Percentiles rank a stretch among this genome's conserved stretches.
Conservation (phyloP, 2,888 invertebrate species). For the Phortica magna region DNA sequence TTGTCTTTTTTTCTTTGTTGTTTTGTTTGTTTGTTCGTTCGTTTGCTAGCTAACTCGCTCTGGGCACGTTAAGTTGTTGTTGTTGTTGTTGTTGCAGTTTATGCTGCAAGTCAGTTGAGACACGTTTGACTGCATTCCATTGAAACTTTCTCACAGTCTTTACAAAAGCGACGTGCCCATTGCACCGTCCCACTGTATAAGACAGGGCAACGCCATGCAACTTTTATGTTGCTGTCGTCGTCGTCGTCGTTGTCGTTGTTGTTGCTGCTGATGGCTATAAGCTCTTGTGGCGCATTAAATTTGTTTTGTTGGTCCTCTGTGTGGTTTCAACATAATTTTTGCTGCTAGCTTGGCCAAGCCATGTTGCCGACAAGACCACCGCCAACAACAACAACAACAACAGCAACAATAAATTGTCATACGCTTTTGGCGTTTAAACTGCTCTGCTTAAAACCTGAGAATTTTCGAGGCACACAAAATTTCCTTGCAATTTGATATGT, state of each 20-base stretch:
- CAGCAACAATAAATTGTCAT: not conserved
- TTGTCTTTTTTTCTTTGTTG: conserved; percentile 40
- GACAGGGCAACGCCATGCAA: not conserved
- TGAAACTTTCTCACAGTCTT: conserved; percentile 78
- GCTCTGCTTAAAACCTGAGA: not conserved
- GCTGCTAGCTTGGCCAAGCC: not conserved
- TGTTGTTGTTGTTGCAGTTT: conserved; percentile 30
- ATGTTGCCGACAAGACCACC: not conserved
- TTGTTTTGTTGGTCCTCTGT: conserved; percentile 19
- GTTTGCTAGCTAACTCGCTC: conserved; percentile 46
- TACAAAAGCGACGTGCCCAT: conserved; percentile 13
- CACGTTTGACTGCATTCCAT: conserved; percentile 78
- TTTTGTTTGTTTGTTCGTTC: conserved; percentile 35
- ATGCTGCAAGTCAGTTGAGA: conserved; percentile 48
- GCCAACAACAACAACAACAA: not conserved
- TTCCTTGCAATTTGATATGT: too few species aligned
- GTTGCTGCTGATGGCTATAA: conserved; percentile 2
- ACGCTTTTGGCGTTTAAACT: not conserved
- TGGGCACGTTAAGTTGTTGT: conserved; percentile 51
- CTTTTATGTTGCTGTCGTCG: conserved; percentile 1
- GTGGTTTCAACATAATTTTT: conserved; percentile 14
- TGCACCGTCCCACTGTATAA: not conserved
- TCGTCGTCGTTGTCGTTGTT: conserved; percentile 33
- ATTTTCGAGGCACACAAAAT: not conserved
- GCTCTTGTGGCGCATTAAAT: conserved; percentile 18